Evolutionary conservation across 53 echinoderm and acorn worm species (phyloP).

Genomic region (Hippasteria phrygiana): DNA sequence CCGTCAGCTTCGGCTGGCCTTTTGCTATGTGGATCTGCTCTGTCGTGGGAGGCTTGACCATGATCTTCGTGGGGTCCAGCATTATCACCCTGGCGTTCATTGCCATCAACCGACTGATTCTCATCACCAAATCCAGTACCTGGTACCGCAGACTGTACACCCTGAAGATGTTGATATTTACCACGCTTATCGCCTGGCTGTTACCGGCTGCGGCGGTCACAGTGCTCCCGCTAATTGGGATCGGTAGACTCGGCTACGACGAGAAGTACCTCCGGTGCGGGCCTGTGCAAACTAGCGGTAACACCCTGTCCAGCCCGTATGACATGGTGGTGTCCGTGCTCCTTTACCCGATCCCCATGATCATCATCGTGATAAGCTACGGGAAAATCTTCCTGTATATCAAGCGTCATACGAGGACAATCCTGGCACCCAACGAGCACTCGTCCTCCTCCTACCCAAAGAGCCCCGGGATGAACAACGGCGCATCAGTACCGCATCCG

Average conservation of each 20-base stretch:
- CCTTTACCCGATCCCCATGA: slow-evolving; percentile 83
- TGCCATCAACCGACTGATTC: slow-evolving; percentile 81
- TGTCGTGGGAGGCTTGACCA: slow-evolving; percentile 75
- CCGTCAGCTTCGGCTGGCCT: slow-evolving; percentile 77
- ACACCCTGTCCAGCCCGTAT: slow-evolving; percentile 61
- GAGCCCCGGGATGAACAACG: slow-evolving; percentile 40
- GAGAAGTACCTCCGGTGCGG: slow-evolving; percentile 89
- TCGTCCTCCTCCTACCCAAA: slow-evolving; percentile 76
- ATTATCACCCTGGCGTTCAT: slow-evolving; percentile 84
- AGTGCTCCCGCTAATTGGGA: slow-evolving; percentile 72
- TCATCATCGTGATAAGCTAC: slow-evolving; percentile 83
- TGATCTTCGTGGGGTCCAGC: slow-evolving; percentile 88
- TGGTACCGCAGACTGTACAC: slow-evolving; percentile 77
- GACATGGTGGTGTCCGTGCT: slow-evolving; percentile 78
- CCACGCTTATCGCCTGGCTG: slow-evolving; percentile 85
- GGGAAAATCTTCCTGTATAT: slow-evolving; percentile 81
- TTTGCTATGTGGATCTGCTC: slow-evolving; percentile 79
- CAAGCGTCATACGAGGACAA: slow-evolving; percentile 76
- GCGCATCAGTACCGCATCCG: slow-evolving; percentile 20
- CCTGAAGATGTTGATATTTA: slow-evolving; percentile 69
- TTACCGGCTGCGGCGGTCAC: slow-evolving; percentile 73
- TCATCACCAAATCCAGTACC: slow-evolving; percentile 83
- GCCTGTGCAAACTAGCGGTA: slow-evolving; percentile 71
- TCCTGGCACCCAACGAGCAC: slow-evolving; percentile 66
- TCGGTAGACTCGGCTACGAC: slow-evolving; percentile 93